Evolutionary conservation across 2,113 vertebrate species (phyloP).

Genomic region (Abramis brama): DNA sequence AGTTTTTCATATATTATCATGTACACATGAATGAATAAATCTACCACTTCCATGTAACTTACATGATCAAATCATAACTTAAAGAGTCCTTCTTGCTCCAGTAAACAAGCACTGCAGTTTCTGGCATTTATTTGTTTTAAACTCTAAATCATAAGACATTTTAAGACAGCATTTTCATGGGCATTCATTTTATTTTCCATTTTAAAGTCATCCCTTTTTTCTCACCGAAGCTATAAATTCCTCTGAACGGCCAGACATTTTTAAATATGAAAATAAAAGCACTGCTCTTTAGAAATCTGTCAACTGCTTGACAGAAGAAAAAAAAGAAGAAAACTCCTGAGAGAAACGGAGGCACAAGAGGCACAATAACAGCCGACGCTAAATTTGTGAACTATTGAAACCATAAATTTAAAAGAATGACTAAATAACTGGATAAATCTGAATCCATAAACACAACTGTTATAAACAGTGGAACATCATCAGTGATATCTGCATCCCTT

Average conservation of each 20-base stretch:
- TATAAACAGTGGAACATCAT: background rate
- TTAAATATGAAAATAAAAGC: background rate
- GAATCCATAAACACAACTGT: background rate
- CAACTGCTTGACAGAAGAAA: background rate
- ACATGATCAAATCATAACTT: background rate
- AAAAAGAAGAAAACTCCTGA: constrained; percentile 45
- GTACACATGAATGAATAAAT: background rate
- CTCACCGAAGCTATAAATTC: background rate
- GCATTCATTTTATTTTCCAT: background rate
- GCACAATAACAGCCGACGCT: constrained; percentile 23
- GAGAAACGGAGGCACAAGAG: constrained; percentile 52
- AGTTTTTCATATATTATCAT: constrained; percentile 9
- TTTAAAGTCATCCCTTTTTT: background rate
- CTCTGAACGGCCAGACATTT: background rate
- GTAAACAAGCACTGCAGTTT: background rate
- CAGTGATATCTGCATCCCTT: background rate
- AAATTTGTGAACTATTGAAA: background rate
- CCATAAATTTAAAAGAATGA: background rate
- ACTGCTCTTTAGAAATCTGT: constrained; percentile 12
- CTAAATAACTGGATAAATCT: background rate
- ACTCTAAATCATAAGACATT: background rate
- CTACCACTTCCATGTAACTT: constrained; percentile 10
- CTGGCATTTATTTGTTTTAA: background rate
- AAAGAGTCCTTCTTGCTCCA: background rate
- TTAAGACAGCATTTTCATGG: constrained; percentile 9